A percentile compares a stretch with the other conserved stretches of the same genome.
These are phyloP conservation scores for Leucophenga varia DNA, from an alignment of 1,140 invertebrate genomes.

Conservation along the genomic window DNA sequence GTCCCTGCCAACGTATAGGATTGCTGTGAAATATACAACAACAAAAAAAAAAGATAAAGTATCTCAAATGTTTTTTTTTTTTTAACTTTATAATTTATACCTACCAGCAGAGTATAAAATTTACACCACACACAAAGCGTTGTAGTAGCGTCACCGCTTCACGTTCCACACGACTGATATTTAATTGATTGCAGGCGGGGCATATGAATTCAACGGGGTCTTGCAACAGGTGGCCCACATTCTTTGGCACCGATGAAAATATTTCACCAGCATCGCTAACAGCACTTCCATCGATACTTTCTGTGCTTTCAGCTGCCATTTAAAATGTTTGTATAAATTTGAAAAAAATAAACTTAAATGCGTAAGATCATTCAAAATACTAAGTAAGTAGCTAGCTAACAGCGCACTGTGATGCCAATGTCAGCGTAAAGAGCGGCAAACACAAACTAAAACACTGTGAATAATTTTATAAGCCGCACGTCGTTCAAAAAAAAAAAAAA, in stretches of 20 bases:
- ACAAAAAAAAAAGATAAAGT: background rate
- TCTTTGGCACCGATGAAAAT: constrained; percentile 32
- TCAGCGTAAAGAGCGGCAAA: too few relatives aligned
- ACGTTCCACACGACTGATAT: constrained; percentile 25
- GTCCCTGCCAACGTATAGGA: constrained; percentile 39
- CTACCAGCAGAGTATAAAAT: constrained; percentile 43
- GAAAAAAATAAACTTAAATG: constrained; percentile 30
- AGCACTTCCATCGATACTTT: constrained; percentile 37
- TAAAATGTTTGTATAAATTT: too few relatives aligned
- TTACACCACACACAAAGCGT: constrained; percentile 29
- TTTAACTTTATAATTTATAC: too few relatives aligned
- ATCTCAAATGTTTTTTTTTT: too few relatives aligned
- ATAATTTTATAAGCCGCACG: too few relatives aligned
- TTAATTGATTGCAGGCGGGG: constrained; percentile 36
- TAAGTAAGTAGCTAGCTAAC: too few relatives aligned
- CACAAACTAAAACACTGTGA: too few relatives aligned
- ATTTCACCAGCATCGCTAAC: constrained; percentile 22
- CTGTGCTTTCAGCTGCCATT: constrained; percentile 36
- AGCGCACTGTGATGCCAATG: too few relatives aligned
- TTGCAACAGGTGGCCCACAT: constrained; percentile 38
- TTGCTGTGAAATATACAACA: constrained; percentile 16
- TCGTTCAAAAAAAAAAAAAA: too few relatives aligned
- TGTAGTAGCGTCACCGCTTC: constrained; percentile 40
- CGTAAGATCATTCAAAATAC: constrained; percentile 7
- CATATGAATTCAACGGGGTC: constrained; percentile 39